Base-by-base conservation (phyloP, 2,888 invertebrate species). In the Anodontia alba region DNA sequence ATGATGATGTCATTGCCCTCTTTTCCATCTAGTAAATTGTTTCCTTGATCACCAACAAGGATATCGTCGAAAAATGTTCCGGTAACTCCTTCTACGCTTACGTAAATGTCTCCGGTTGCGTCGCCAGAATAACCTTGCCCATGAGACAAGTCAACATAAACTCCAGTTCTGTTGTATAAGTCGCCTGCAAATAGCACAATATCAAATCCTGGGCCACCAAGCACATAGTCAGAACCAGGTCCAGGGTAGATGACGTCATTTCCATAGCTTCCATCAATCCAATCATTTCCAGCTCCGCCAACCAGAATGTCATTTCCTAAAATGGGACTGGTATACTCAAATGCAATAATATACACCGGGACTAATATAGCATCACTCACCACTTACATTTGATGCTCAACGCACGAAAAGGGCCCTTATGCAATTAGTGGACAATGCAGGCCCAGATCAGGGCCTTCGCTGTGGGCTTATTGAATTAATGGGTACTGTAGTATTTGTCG, bases 131-230 rank as follows among this genome's bases (percentile, higher is more conserved):
- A 54, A 0, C 72, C 72, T 33, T 72, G 33, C 12, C 72, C 72
- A 5, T 54, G 51, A 12, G n/a, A 51, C 23, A 72, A 36, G 36
- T 72, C 72, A 8, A 72, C 54, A 38, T 36, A 72, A 2, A 72
- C 72, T 10, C 72, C 71, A 20, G 26, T 72, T 7, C 20, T 51
- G 17, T 72, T 36, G 23, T 36, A 29, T 26, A 51, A 29, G 33
- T 72, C 54, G 2, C 72, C 72, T 36, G 36, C 49, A n/a, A 54
- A n/a, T 20, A 72, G 12, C 1, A 72, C 36, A 7, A 72, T 38
- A 46, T 54, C 72, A n/a, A 72, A 72, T n/a, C 57, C 72, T 8
- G 72, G 72, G 26, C 72, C 72, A 7, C 72, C 72, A 10, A 38
- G 51, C 10, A 54, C 54, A 26, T 54, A 7, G 33, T 54, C 54